Evolutionary conservation across 2,797 vertebrate genomes (phyloP).

Genomic region (Champsocephalus gunnari): DNA sequence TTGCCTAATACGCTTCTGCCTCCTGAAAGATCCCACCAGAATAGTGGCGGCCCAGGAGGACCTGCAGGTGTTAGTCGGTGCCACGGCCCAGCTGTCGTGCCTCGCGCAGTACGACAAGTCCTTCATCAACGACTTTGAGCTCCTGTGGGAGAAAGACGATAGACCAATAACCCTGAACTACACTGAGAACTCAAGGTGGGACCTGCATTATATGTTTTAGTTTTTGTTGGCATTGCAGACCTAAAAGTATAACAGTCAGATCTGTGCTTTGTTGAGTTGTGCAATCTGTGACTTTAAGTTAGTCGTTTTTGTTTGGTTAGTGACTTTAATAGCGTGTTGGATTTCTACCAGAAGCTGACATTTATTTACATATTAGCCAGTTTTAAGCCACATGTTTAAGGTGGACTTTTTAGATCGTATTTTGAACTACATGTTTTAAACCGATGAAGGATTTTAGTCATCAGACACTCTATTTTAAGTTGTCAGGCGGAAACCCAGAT

Average conservation of each 20-base stretch:
- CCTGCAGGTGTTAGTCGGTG: conserved; percentile 86
- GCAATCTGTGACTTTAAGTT: no score
- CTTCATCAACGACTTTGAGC: conserved; percentile 88
- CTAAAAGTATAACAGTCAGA: background rate
- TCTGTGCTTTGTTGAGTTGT: no score
- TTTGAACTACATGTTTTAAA: no score
- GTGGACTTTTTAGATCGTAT: no score
- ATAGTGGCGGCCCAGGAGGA: conserved; percentile 86
- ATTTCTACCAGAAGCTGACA: no score
- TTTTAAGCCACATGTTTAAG: no score
- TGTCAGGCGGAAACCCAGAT: no score
- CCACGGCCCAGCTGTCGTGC: conserved; percentile 88
- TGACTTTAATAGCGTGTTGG: no score
- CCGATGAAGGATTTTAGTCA: no score
- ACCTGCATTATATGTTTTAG: conserved; percentile 12
- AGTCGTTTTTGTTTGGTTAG: no score
- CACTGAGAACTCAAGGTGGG: conserved; percentile 88
- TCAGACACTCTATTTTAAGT: no score
- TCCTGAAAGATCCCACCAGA: conserved; percentile 90
- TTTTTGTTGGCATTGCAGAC: conserved; percentile 10
- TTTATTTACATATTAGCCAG: no score
- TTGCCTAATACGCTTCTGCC: conserved; percentile 40
- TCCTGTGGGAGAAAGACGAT: conserved; percentile 92
- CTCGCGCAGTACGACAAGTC: conserved; percentile 89
- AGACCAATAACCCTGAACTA: conserved; percentile 84